A percentile compares a stretch with the other conserved stretches of the same genome.
These are phyloP conservation scores for Cryptus armator DNA, from an alignment of 2,888 invertebrate genomes.

Conservation along the genomic window DNA sequence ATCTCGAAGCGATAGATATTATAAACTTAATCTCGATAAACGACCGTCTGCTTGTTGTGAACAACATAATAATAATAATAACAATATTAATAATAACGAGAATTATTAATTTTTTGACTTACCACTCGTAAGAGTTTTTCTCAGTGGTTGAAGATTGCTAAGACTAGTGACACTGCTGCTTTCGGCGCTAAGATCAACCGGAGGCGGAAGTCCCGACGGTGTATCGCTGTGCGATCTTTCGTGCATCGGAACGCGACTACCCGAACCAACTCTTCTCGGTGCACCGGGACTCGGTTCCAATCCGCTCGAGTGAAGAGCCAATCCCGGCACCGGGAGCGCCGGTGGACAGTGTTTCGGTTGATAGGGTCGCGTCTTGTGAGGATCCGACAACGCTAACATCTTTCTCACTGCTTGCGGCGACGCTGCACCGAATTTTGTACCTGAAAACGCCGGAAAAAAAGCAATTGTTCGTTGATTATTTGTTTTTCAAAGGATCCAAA, in stretches of 20 bases:
- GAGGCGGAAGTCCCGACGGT: conserved; percentile 92
- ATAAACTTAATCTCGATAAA: conserved; percentile 44
- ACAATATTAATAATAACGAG: conserved; percentile 19
- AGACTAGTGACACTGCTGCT: conserved; percentile 98
- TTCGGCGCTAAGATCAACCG: conserved; percentile 95
- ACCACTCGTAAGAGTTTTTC: conserved; percentile 93
- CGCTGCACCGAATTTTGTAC: conserved; percentile 90
- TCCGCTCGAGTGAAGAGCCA: conserved; percentile 84
- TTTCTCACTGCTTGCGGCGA: conserved; percentile 99
- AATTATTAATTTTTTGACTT: conserved; percentile 77
- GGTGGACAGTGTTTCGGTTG: conserved; percentile 91
- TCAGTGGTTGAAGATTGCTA: conserved; percentile 93
- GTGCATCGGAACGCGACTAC: conserved; percentile 88
- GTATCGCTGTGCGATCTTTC: conserved; percentile 96
- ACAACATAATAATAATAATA: conserved; percentile 33
- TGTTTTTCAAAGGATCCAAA: background rate
- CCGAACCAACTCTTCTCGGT: conserved; percentile 87
- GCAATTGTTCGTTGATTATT: background rate
- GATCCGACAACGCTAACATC: conserved; percentile 95
- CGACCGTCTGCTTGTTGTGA: conserved; percentile 44
- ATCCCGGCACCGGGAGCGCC: conserved; percentile 89
- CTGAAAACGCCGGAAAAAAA: conserved; percentile 68
- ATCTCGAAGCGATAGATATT: conserved; percentile 57
- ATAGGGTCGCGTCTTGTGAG: conserved; percentile 94
- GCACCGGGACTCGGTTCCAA: conserved; percentile 87